phyloP scores from a whole-genome alignment of 2,888 invertebrate genomes.

The Xestoiulus laeticollis region DNA sequence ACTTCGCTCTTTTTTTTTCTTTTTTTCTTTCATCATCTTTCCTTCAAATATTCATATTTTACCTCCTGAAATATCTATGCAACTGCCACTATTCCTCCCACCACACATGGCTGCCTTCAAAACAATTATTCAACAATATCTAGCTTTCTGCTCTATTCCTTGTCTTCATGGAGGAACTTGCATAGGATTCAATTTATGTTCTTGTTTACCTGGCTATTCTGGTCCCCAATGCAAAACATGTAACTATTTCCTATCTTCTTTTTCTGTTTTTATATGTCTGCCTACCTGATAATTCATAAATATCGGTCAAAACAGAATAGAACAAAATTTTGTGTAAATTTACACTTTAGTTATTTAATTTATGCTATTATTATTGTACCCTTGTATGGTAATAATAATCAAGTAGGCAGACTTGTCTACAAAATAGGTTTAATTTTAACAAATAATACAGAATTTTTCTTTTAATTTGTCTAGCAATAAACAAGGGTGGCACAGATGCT shows the following conservation, averaged over 20 bases:
- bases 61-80: not conserved
- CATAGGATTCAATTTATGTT: conserved; percentile 43
- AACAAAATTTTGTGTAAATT: no score
- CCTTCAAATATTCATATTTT: not conserved
- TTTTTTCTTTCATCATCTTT: not conserved
- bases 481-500: not conserved
- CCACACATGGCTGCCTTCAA: not conserved
- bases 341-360: no score
- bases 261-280: not conserved
- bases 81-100: not conserved
- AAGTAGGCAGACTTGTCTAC: not conserved
- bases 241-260: not conserved
- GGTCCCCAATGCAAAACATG: conserved; percentile 48
- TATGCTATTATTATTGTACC: no score
- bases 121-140: not conserved
- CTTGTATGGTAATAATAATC: no score
- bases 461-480: not conserved
- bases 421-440: not conserved
- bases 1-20: not conserved
- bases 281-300: not conserved
- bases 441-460: not conserved
- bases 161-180: conserved; percentile 49
- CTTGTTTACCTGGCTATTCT: conserved; percentile 49
- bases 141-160: conserved; percentile 46
- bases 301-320: no score